Base-by-base conservation (phyloP, 2,113 vertebrate genomes). In the Otus sunia region DNA sequence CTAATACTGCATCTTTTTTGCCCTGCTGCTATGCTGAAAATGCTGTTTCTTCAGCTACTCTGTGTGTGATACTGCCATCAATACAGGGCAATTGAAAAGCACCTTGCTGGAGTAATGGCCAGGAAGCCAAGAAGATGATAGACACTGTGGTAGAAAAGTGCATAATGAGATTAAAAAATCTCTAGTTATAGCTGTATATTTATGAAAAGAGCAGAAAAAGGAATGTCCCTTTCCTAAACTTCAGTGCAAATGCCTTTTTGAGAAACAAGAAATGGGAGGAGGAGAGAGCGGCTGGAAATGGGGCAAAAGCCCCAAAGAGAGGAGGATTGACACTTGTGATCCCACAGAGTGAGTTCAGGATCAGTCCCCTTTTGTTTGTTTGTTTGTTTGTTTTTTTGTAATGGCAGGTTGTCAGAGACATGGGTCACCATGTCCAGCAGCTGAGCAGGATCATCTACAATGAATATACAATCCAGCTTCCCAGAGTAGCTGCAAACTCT, bases 241-340 rank as follows among this genome's bases (percentile, higher is more conserved):
- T 4, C 10, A 23, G 13, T 22, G 20, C 1, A 75, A 79, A 67
- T 43, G 4, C 0, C 5, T 15, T 55, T 92, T 64, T 64, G 56
- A 50, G 29, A 66, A 78, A 72, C 2, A n/a, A 32, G 3, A 29
- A 58, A 39, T 10, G 10, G 16, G 23, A 74, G 11, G 27, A 77
- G 12, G 12, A 82, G 14, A n/a, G 9, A 60, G 9, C 0, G 0
- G 3, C 5, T 69, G 8, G 11, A 49, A 11, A 27, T 41, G 12
- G 23, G 18, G 3, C 5, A 95, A 74, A 87, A 90, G 2, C 2
- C 11, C 25, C 34, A 41, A 71, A 78, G 11, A 19, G 10, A 34
- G 11, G 15, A 58, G 18, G 7, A 49, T 5, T 58, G 50, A 64
- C 11, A 23, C 3, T n/a, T 77, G 26, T 20, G 11, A 73, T 53